These are phyloP conservation scores for Polyommatus iphigenia DNA, from an alignment of 2,888 invertebrate species.

Conservation along the genomic window DNA sequence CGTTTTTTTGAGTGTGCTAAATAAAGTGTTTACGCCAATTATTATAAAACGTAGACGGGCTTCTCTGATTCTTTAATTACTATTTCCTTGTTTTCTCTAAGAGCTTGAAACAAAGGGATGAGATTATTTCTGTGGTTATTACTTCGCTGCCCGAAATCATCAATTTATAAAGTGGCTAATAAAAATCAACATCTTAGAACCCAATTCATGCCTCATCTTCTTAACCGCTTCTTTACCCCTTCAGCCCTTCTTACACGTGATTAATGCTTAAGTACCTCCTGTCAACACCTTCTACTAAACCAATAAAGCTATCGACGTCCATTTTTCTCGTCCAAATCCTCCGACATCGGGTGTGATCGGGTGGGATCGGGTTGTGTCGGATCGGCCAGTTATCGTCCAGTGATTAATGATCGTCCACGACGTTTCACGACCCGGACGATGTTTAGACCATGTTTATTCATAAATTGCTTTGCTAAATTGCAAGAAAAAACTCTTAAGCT, in stretches of 20 bases:
- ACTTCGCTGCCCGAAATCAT: too few relatives aligned
- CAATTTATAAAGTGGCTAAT: too few relatives aligned
- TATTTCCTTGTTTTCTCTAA: too few relatives aligned
- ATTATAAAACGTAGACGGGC: too few relatives aligned
- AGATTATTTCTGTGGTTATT: too few relatives aligned
- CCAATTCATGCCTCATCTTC: too few relatives aligned
- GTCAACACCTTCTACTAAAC: slow-evolving; percentile 9
- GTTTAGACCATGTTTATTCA: background rate
- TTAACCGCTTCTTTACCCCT: slow-evolving; percentile 36
- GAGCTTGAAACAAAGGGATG: too few relatives aligned
- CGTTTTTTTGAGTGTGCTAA: background rate
- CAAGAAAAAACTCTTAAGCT: background rate
- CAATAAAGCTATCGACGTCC: slow-evolving; percentile 47
- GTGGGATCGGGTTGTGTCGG: slow-evolving; percentile 41
- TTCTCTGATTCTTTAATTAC: too few relatives aligned
- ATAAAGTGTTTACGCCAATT: background rate
- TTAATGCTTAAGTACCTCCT: background rate
- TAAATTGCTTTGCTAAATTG: background rate
- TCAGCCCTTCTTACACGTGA: slow-evolving; percentile 37
- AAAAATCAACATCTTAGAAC: too few relatives aligned
- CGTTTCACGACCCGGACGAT: background rate
- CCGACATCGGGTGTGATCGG: slow-evolving; percentile 52
- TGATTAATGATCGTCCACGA: slow-evolving; percentile 63
- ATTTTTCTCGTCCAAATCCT: slow-evolving; percentile 68
- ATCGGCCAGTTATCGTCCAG: slow-evolving; percentile 57